Conservation (phyloP, 2,113 vertebrate genomes). For the Crotalus helleri region DNA sequence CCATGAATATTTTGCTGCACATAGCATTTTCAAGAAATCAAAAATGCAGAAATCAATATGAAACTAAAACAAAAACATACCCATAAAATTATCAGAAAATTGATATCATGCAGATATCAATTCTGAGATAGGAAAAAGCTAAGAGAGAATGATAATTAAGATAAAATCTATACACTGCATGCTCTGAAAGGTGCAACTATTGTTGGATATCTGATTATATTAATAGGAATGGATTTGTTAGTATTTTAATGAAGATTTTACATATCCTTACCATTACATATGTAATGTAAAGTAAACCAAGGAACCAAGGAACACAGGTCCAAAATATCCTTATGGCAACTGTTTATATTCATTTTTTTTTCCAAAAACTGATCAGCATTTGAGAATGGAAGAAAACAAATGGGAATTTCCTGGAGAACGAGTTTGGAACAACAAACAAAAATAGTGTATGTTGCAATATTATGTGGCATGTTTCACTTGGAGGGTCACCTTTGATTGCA, state of each 20-base stretch:
- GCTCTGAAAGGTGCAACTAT: neutral
- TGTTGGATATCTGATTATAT: neutral
- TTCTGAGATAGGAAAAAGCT: neutral
- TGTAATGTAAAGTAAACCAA: neutral
- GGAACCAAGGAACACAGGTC: neutral
- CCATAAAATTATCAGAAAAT: neutral
- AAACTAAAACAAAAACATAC: neutral
- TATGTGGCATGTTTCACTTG: neutral
- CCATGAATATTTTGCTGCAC: neutral
- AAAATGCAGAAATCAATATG: neutral
- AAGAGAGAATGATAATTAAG: neutral
- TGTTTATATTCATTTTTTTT: neutral
- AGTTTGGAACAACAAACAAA: neutral
- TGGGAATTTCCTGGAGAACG: neutral
- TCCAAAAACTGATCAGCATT: neutral
- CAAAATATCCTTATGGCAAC: neutral
- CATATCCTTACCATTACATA: neutral
- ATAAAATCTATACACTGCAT: neutral
- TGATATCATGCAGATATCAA: neutral
- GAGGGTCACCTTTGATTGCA: neutral
- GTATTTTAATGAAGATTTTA: neutral
- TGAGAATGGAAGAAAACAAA: neutral
- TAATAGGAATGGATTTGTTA: neutral
- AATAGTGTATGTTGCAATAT: neutral
- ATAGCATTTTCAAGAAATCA: neutral